Evolutionary conservation across 2,113 vertebrate genomes (phyloP), one percentile per base, ranked within the genome.

Genomic region (Nothobranchius furzeri): DNA sequence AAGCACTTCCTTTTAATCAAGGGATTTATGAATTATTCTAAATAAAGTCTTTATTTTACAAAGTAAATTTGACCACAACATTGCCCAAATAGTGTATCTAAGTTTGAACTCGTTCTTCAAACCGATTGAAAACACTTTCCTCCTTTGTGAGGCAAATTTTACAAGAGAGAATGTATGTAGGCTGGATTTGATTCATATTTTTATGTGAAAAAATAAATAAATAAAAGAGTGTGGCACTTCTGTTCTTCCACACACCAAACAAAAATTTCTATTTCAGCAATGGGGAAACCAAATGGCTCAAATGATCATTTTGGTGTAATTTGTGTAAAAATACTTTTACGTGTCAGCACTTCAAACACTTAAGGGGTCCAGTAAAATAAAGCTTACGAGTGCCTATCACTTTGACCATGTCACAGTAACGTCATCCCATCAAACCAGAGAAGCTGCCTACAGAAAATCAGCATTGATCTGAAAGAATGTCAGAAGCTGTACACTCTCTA

Each of bases 351-450:
- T 59, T 11, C 64, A 42, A 36, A 43, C 45, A n/a, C 9, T 50
- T 15, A 24, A 0, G 47, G 47, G 51, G 25, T 20, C 25, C 15
- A 57, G 73, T 70, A 14, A 49, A 46, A 17, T 14, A 57, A 69
- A 59, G 61, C 36, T 52, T 78, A 56, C 65, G 70, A 24, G 67
- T 37, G 60, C 82, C 68, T 61, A 81, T 88, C 84, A 87, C 85
- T 85, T 85, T 67, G 79, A 56, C 78, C 60, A 76, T 87, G 76
- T 86, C 85, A 88, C 84, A 68, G 83, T 80, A 86, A 88, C 79
- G 51, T 79, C 43, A 64, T 56, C 67, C 79, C 60, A 2, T 66
- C 54, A 1, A 58, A 56, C 35, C 30, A 25, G 68, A 73, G 17
- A 35, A 45, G 11, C 20, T 25, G 51, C 20, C 12, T 10, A 1